Evolutionary conservation across 2,797 vertebrate species (phyloP), one percentile per base, ranked within the genome.

Genomic region (Darevskia mixta): DNA sequence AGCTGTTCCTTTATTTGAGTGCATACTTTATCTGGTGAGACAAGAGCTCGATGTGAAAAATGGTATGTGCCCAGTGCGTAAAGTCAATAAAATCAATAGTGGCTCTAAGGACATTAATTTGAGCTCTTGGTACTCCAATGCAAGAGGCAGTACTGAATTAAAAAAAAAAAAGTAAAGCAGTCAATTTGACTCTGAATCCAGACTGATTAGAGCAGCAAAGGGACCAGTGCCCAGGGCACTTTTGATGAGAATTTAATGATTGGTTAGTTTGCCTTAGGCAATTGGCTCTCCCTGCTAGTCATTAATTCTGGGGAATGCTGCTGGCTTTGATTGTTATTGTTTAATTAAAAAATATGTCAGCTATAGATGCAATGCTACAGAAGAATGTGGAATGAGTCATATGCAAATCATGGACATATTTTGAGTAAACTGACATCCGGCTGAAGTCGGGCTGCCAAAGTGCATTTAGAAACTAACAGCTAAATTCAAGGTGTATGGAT

Each of bases 241-340:
- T 92, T 92, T 94, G 88, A 87, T 93, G 83, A 92, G 87, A 94
- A 93, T 93, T 92, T 95, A 95, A 94, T 93, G 88, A 93, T 49
- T 88, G 87, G 18, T 32, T 92, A 92, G 91, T 91, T 92, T 92
- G 76, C 94, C 87, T 88, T 76, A 77, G 89, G 92, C 85, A 71
- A 43, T 61, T 79, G 78, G 66, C 20, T 89, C 93, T 95, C 67
- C 75, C 81, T 94, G 38, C 8, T 81, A 71, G 73, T 89, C 88
- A 92, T 94, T 94, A 93, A 94, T 95, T 86, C 88, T 72, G 79
- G 81, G 80, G 93, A 94, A 92, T 91, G 89, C 91, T 88, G 81
- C 1, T 0, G 75, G 91, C 87, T 92, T 82, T 80, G 88, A 67
- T 90, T 92, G 90, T 78, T 91, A 7, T 79, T 86, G 41, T 91